Conservation (phyloP, 2,797 vertebrate genomes). For the Squalus acanthias region DNA sequence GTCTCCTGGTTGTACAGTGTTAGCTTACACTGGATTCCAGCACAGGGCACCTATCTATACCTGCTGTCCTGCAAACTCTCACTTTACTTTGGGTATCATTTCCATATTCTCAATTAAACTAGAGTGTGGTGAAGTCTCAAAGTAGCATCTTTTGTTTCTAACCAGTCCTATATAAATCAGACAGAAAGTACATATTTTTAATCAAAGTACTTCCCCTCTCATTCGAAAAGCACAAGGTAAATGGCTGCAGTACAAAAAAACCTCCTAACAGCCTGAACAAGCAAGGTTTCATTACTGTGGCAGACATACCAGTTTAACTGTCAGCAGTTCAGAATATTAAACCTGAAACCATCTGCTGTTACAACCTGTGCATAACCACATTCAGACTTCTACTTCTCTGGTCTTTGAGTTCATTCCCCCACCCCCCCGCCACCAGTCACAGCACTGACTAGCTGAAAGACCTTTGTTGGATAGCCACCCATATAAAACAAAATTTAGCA, state of each 20-base stretch:
- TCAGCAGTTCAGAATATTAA: neutral
- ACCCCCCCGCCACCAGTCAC: neutral
- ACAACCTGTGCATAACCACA: neutral
- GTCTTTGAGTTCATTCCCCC: neutral
- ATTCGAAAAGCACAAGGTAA: neutral
- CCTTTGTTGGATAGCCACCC: neutral
- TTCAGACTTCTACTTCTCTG: neutral
- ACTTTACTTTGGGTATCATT: neutral
- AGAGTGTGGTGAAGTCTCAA: neutral
- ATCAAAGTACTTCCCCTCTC: neutral
- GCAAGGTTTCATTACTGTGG: neutral
- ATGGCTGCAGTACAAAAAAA: neutral
- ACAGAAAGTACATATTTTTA: neutral
- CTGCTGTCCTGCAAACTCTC: neutral
- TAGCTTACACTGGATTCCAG: neutral
- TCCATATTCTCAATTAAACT: neutral
- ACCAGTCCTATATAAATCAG: neutral
- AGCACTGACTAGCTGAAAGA: neutral
- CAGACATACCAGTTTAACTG: neutral
- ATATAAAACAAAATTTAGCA: neutral
- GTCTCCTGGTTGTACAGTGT: neutral
- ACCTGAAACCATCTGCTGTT: neutral
- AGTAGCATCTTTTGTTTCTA: neutral
- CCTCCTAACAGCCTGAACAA: neutral
- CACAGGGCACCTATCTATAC: neutral